Evolutionary conservation across 2,113 vertebrate species (phyloP), one percentile per base, ranked within the genome.

Genomic region (Apaloderma vittatum): DNA sequence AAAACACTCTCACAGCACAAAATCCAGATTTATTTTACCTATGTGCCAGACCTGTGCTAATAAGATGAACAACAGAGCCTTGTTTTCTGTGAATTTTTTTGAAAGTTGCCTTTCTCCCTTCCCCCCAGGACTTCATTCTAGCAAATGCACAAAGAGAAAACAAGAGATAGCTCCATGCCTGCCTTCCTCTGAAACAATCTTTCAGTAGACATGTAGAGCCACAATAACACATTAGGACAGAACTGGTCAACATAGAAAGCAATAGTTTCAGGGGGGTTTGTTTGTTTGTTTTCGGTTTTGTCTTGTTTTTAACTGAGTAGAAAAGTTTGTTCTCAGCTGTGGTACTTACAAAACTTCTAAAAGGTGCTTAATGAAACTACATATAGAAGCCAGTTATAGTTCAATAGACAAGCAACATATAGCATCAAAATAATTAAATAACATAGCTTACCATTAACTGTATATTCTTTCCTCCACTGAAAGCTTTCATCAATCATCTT

Each of bases 401-500:
- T 48, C 51, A 82, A 30, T 0, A 78, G 23, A 5, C 91, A 93
- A 88, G 24, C 34, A 82, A 80, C 11, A 58, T 1, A 11, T 3
- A 51, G n/a, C n/a, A 57, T 61, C 34, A 58, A 68, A 67, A 67
- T 14, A 16, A 23, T 34, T 46, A 49, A 9, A 3, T n/a, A 86
- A 34, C 5, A 45, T 2, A 74, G n/a, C 98, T 97, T 98, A 99
- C 99, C 99, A 81, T 99, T 99, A 70, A 99, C 88, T 11, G 97
- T 92, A 82, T 98, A 99, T 19, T 99, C 99, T 90, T 99, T 99
- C 62, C 99, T 99, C 99, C 99, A 99, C 49, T 98, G 99, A 84
- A 99, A 97, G 96, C 99, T 99, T 86, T 99, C 99, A 96, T 99
- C 99, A 23, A 99, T 99, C 99, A 99, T 99, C 97, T 99, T 99